These are phyloP conservation scores for Polietes domitor DNA, from an alignment of 2,888 invertebrate genomes.

Conservation along the genomic window DNA sequence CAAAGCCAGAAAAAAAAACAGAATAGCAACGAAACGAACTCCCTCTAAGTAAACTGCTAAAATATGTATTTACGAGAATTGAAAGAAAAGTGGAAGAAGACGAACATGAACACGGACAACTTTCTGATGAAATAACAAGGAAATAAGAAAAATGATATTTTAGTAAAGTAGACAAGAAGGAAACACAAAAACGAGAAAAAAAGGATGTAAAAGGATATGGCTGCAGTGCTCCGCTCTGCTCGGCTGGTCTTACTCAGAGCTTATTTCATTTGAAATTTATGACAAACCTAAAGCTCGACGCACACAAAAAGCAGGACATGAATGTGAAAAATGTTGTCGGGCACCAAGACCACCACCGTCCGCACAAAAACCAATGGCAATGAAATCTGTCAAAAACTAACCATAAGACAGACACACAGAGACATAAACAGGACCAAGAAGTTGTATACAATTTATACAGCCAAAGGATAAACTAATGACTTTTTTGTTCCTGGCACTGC, in stretches of 20 bases:
- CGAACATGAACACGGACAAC: background rate
- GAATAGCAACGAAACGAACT: background rate
- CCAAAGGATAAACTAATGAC: slow-evolving; percentile 2
- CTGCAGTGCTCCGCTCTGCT: background rate
- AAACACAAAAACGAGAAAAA: background rate
- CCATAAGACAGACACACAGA: background rate
- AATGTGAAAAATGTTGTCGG: background rate
- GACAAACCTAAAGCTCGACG: slow-evolving; percentile 25
- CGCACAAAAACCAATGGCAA: background rate
- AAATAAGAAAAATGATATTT: slow-evolving; percentile 14
- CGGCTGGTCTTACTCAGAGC: slow-evolving; percentile 8
- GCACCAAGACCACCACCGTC: background rate
- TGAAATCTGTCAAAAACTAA: slow-evolving; percentile 10
- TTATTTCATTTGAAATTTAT: slow-evolving; percentile 57
- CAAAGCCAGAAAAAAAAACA: slow-evolving; percentile 4
- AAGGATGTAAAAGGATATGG: slow-evolving; percentile 13
- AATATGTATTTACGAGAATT: slow-evolving; percentile 17
- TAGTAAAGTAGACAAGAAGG: slow-evolving; percentile 20
- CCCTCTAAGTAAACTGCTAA: slow-evolving; percentile 1
- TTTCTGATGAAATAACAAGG: background rate
- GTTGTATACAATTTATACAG: background rate
- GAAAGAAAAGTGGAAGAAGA: background rate
- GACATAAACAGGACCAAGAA: background rate
- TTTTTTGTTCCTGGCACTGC: background rate
- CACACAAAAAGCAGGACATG: slow-evolving; percentile 14